Conservation (phyloP, 2,113 vertebrate species). For the Elanoides forficatus region DNA sequence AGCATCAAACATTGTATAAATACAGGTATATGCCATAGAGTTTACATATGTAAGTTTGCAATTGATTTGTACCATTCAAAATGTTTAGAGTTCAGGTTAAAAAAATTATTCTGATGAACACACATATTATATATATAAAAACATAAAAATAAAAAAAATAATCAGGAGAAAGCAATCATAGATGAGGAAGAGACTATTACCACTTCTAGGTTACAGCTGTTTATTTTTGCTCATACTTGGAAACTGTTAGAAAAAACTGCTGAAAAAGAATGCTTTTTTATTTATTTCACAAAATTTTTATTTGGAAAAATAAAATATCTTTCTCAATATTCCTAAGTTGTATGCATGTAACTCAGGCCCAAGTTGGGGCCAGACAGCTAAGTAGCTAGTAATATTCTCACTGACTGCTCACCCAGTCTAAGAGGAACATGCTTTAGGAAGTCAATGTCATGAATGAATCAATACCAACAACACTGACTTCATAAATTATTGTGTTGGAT, state of each 20-base stretch:
- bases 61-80: background rate
- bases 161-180: background rate
- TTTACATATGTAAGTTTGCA: background rate
- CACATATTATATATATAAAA: background rate
- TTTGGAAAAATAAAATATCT: background rate
- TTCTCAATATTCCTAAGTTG: background rate
- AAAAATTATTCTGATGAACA: background rate
- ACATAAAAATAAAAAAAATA: background rate
- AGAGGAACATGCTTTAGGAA: background rate
- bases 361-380: background rate
- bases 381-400: background rate
- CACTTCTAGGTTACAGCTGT: background rate
- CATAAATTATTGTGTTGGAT: background rate
- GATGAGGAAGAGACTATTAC: background rate
- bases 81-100: background rate
- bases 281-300: background rate
- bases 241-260: background rate
- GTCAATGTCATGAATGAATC: background rate
- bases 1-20: background rate
- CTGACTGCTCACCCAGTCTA: background rate
- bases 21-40: background rate
- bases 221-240: background rate
- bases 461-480: background rate
- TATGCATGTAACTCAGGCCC: background rate
- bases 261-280: background rate